Conservation (phyloP, 1,140 invertebrate species). For the Holotrichia oblita region DNA sequence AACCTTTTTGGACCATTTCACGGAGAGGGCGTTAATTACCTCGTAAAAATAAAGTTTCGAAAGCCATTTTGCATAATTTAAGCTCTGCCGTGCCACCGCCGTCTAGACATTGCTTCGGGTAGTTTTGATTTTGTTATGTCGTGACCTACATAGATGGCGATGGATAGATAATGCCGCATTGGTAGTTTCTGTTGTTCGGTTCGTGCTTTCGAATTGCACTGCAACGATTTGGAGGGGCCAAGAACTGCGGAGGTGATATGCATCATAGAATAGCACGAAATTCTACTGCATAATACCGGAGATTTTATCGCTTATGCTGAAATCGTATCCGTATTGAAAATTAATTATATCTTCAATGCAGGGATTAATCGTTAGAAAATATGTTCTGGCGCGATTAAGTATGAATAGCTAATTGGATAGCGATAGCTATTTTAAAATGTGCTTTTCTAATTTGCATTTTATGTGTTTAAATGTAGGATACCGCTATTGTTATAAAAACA, state of each 20-base stretch:
- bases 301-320: neutral
- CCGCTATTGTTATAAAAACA: no score
- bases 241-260: neutral
- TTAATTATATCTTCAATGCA: neutral
- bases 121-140: neutral
- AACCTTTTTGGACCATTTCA: neutral
- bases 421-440: no score
- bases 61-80: conserved; percentile 19
- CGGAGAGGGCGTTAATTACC: neutral
- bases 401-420: no score
- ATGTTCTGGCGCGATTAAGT: no score
- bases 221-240: conserved; percentile 3
- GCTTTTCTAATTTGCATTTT: no score
- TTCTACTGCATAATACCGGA: neutral
- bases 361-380: no score
- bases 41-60: neutral
- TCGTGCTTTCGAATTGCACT: conserved; percentile 5
- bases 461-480: no score
- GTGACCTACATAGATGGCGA: conserved; percentile 22
- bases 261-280: conserved; percentile 15
- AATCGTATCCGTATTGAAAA: neutral
- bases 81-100: neutral
- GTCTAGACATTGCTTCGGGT: conserved; percentile 23
- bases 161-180: conserved; percentile 18
- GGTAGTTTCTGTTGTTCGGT: neutral